Conservation (phyloP, 2,113 vertebrate genomes). For the Chitala chitala region DNA sequence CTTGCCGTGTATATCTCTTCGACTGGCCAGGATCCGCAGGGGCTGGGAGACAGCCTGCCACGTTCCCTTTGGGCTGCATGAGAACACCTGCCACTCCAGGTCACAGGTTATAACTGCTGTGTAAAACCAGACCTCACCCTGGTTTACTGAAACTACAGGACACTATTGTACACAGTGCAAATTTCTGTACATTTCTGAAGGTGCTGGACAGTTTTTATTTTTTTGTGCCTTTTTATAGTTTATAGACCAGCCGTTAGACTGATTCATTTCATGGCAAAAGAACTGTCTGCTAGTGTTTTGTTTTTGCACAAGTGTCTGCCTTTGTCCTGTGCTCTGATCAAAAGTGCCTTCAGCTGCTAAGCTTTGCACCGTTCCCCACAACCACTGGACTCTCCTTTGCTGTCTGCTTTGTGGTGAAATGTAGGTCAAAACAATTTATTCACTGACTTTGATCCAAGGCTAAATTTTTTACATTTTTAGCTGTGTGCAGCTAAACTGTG, state of each 20-base stretch:
- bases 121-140: constrained; percentile 22
- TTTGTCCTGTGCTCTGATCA: background rate
- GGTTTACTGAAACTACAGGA: background rate
- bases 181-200: no score
- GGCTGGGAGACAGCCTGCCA: constrained; percentile 77
- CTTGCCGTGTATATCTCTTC: constrained; percentile 68
- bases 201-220: no score
- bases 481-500: no score
- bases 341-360: constrained; percentile 18
- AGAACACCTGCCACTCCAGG: constrained; percentile 27
- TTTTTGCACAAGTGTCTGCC: background rate
- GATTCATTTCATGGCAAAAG: background rate
- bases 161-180: no score
- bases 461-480: no score
- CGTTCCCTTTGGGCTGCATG: constrained; percentile 50
- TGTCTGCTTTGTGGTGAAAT: constrained; percentile 16
- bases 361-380: background rate
- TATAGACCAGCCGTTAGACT: background rate
- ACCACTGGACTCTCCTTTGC: background rate
- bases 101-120: constrained; percentile 48
- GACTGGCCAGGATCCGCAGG: constrained; percentile 74
- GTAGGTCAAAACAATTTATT: constrained; percentile 3
- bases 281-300: background rate
- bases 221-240: constrained; percentile 5
- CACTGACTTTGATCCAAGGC: no score